Evolutionary conservation across 1,140 invertebrate genomes (phyloP), one percentile per base, ranked within the genome.

Genomic region (Drosophila erecta): DNA sequence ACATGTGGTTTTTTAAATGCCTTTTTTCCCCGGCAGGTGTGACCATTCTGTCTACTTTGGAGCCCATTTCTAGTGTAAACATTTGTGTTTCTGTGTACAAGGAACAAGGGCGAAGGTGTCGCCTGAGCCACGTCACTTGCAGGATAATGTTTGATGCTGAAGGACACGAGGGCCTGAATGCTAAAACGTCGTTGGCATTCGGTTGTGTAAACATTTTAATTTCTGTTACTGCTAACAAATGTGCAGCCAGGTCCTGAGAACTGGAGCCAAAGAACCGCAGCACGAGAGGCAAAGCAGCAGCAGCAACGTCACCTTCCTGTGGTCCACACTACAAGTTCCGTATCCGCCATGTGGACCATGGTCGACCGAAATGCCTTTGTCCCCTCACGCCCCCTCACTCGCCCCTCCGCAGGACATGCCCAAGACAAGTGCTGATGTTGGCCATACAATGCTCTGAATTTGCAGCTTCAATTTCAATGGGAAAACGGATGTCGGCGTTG

Each of bases 151-250:
- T 75, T 57, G 59, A 62, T 66, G 47, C 27, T 58, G 72, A 75
- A 79, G 59, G 72, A 76, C 76, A 76, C 64, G 69, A 41, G 20
- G 27, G 56, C 59, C 70, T 87, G 83, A 89, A 89, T 87, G 67
- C 71, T 70, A 22, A 76, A 76, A 83, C 76, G 79, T 83, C 72
- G 76, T 80, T 74, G 76, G 84, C 84, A 76, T 76, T 85, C 61
- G 69, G 84, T 89, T 89, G 84, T 89, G 84, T 89, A 89, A 89
- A 89, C 84, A 89, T 89, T 89, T 89, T 89, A 89, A 89, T 89
- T 89, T 89, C 80, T 71, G 67, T 73, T 74, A 76, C 64, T 67
- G 64, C 83, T 76, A 81, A 83, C 83, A 87, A 87, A 87, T 86
- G 81, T 60, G 70, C 81, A 87, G 70, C 67, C 67, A 43, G 40